Percentiles rank a stretch among this genome's conserved stretches.
These are phyloP conservation scores for Xiphias gladius DNA, from an alignment of 2,113 vertebrate species.

Conservation along the genomic window DNA sequence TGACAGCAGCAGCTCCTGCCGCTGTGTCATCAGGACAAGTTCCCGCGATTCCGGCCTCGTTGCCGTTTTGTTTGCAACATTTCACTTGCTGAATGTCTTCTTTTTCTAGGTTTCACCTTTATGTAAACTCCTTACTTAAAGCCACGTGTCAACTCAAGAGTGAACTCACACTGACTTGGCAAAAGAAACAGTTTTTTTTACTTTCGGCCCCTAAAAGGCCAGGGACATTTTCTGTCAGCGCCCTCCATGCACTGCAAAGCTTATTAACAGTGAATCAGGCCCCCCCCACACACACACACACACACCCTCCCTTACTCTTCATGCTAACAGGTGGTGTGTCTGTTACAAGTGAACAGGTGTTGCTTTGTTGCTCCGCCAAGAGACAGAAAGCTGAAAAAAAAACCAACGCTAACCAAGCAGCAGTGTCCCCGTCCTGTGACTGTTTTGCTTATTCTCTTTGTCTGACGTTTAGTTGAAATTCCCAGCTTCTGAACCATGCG, in stretches of 20 bases:
- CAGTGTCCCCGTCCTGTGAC: conserved; percentile 10
- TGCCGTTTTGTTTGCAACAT: too few relatives aligned
- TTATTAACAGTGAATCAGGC: background rate
- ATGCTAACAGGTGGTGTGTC: conserved; percentile 78
- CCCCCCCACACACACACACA: conserved; percentile 28
- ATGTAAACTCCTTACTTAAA: background rate
- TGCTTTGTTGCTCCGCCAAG: conserved; percentile 76
- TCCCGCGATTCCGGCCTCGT: too few relatives aligned
- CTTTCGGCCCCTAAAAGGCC: background rate
- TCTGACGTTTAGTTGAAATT: conserved; percentile 64
- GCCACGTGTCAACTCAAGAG: too few relatives aligned
- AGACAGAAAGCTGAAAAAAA: conserved; percentile 52
- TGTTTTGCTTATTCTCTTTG: conserved; percentile 42
- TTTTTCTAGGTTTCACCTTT: background rate
- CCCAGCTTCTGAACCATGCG: background rate
- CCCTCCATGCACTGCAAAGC: background rate
- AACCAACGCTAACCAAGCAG: conserved; percentile 1
- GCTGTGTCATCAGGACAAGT: too few relatives aligned
- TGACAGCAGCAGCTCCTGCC: too few relatives aligned
- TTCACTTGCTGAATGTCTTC: too few relatives aligned
- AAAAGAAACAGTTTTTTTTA: background rate
- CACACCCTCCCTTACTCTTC: background rate
- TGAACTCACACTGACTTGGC: background rate
- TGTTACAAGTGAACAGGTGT: conserved; percentile 84
- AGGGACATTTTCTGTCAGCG: background rate